These are phyloP conservation scores for Lasioglossum marginatum DNA, from an alignment of 2,888 invertebrate species.

Conservation along the genomic window DNA sequence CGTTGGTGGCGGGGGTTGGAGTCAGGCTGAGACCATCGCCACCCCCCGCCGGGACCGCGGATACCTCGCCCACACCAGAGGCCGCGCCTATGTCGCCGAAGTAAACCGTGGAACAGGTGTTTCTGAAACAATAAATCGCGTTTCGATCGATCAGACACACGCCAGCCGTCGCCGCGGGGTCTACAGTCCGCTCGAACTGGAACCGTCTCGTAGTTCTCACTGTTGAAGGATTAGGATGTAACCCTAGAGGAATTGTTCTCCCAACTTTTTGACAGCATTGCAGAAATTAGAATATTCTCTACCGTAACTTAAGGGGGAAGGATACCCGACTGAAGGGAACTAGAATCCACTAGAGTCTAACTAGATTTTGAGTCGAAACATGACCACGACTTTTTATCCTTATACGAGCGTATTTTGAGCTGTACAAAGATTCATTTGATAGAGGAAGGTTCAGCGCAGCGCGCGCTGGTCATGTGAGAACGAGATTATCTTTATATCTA, in stretches of 20 bases:
- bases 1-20: constrained; percentile 66
- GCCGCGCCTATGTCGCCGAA: constrained; percentile 79
- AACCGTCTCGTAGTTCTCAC: background rate
- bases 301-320: too few relatives aligned
- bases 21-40: constrained; percentile 72
- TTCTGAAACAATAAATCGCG: constrained; percentile 68
- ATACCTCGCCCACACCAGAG: constrained; percentile 75
- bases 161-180: background rate
- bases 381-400: too few relatives aligned
- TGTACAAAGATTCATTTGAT: too few relatives aligned
- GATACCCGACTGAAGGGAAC: too few relatives aligned
- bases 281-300: background rate
- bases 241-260: background rate
- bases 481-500: too few relatives aligned
- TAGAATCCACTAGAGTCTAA: too few relatives aligned
- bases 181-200: background rate
- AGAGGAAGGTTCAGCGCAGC: too few relatives aligned
- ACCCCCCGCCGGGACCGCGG: constrained; percentile 71
- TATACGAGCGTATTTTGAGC: too few relatives aligned
- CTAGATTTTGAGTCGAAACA: too few relatives aligned
- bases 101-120: constrained; percentile 79
- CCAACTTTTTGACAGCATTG: too few relatives aligned
- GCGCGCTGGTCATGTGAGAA: too few relatives aligned
- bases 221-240: background rate
- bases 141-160: background rate